Conservation (phyloP, 2,888 invertebrate genomes). For the Lasius platythorax region DNA sequence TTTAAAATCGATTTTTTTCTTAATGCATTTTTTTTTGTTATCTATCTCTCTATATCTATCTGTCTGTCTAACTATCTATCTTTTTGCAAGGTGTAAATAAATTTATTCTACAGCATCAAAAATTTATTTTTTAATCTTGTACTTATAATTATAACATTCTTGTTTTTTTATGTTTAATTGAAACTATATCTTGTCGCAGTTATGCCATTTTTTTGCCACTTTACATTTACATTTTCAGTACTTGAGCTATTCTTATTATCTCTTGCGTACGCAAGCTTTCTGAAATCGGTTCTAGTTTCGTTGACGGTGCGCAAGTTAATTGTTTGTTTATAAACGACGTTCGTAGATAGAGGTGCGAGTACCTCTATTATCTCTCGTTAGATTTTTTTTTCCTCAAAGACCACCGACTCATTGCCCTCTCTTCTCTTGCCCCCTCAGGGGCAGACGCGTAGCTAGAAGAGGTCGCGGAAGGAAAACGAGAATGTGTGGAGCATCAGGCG, state of each 20-base stretch:
- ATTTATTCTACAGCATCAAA: background rate
- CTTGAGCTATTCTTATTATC: background rate
- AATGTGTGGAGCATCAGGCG: slow-evolving; percentile 12
- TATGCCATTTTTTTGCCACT: background rate
- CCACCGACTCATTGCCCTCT: background rate
- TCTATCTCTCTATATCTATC: background rate
- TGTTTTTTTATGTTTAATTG: background rate
- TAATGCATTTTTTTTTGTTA: background rate
- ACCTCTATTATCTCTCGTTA: slow-evolving; percentile 12
- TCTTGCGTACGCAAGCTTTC: background rate
- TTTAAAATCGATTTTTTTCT: background rate
- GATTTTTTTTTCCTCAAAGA: slow-evolving; percentile 28
- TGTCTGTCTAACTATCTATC: background rate
- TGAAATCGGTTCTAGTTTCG: background rate
- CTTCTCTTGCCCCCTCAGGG: background rate
- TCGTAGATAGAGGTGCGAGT: background rate
- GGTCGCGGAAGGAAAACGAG: background rate
- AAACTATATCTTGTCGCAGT: background rate
- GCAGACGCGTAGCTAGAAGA: background rate
- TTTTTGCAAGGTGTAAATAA: background rate
- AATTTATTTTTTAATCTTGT: background rate
- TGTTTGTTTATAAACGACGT: background rate
- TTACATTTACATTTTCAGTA: background rate
- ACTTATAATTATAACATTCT: background rate
- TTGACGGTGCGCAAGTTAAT: slow-evolving; percentile 6